These are phyloP conservation scores for Percina caprodes DNA, from an alignment of 2,113 vertebrate species.

Conservation along the genomic window DNA sequence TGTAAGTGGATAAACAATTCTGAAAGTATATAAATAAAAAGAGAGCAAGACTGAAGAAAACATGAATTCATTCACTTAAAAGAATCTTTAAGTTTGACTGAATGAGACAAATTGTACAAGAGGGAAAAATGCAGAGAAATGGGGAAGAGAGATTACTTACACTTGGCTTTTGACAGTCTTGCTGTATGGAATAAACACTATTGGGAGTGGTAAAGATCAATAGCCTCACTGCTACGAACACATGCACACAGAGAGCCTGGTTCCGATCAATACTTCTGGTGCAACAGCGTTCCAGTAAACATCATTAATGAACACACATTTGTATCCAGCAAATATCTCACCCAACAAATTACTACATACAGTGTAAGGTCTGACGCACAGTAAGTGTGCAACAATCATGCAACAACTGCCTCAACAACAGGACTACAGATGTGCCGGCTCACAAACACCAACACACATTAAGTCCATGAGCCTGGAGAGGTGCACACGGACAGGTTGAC, in stretches of 20 bases:
- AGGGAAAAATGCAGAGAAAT: constrained; percentile 34
- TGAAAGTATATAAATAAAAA: constrained; percentile 21
- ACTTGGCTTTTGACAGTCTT: constrained; percentile 77
- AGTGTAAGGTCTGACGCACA: constrained; percentile 8
- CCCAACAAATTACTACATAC: constrained; percentile 56
- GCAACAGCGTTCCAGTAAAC: constrained; percentile 73
- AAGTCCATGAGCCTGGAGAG: background rate
- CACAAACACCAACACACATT: background rate
- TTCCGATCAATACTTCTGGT: constrained; percentile 71
- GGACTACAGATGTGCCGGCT: background rate
- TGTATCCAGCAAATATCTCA: constrained; percentile 72
- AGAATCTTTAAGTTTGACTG: constrained; percentile 43
- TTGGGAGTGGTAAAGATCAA: constrained; percentile 73
- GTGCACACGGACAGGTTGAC: constrained; percentile 8
- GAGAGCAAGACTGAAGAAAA: constrained; percentile 17
- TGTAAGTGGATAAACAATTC: background rate
- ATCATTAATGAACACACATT: constrained; percentile 80
- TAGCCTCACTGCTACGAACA: constrained; percentile 67
- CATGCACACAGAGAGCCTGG: constrained; percentile 41
- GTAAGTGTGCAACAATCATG: constrained; percentile 14
- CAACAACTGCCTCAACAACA: constrained; percentile 9
- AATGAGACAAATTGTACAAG: constrained; percentile 54
- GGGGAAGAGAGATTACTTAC: constrained; percentile 72
- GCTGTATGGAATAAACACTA: constrained; percentile 75
- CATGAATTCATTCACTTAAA: constrained; percentile 29